Conservation (phyloP, 2,797 vertebrate genomes). For the Coregonus sp. region DNA sequence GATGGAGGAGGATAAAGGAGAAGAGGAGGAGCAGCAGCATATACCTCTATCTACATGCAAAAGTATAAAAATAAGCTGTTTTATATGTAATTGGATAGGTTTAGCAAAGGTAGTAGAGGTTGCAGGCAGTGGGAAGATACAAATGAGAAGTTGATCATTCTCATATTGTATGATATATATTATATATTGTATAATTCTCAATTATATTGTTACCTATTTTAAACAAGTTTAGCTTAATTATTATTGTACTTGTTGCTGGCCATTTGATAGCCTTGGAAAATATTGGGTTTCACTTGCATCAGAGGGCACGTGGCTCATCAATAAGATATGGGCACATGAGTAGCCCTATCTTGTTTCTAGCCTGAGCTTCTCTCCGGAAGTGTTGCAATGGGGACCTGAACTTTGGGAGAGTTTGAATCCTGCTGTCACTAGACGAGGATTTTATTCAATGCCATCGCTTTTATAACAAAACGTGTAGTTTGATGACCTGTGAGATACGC, state of each 20-base stretch:
- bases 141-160: background rate
- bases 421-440: background rate
- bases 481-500: background rate
- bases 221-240: background rate
- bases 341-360: slow-evolving; percentile 44
- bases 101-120: no score
- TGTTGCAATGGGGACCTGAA: background rate
- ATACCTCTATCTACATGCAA: background rate
- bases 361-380: background rate
- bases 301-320: slow-evolving; percentile 58
- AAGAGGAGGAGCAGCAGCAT: background rate
- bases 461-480: background rate
- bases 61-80: background rate
- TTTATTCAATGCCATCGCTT: background rate
- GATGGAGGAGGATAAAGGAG: background rate
- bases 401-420: background rate
- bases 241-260: slow-evolving; percentile 15
- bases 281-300: slow-evolving; percentile 54
- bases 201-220: background rate
- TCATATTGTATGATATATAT: background rate
- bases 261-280: slow-evolving; percentile 52
- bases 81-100: no score
- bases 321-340: slow-evolving; percentile 65
- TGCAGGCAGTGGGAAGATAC: no score
- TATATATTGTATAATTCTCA: background rate